Evolutionary conservation across 2,888 invertebrate species (phyloP), one percentile per base, ranked within the genome.

Genomic region (Halocaridina rubra): DNA sequence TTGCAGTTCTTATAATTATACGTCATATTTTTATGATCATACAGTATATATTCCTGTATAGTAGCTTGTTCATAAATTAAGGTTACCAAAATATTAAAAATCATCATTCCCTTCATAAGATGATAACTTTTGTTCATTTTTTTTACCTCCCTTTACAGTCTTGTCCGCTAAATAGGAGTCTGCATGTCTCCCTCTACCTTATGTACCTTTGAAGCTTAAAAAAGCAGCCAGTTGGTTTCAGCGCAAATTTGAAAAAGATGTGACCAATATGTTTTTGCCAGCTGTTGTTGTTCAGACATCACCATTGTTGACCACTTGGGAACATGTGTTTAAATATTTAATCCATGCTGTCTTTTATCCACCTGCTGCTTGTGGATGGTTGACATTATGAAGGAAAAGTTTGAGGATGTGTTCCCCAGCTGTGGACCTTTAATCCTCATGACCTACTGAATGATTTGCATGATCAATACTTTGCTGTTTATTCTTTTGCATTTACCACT

Each of bases 391-490:
- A 4, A 19, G n/a, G 53, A 53, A 10, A 4, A 0, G 53, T 53
- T 53, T 53, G 2, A 53, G 8, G 53, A 53, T 5, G 53, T 46
- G 33, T 30, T 57, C 30, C 46, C 59, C 59, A 30, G 59, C 57
- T 69, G 16, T 67, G 22, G 13, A 29, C 46, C n/a, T 29, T 67
- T 30, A 32, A 29, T 33, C 69, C 57, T 57, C 33, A 29, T 59
- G 59, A 64, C 71, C 53, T 29, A 29, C 59, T 32, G 64, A 75
- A 76, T 81, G 81, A 24, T 32, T 24, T 76, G 81, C 81, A 81
- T 76, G 81, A 67, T 2, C 39, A 67, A 64, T 67, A 81, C 39
- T 53, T 64, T 61, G 39, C 39, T 81, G 67, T 81, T 72, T 69
- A 64, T 76, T 24, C 75, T 46, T 46, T 69, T 29, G 64, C 22